Percentiles rank a stretch among this genome's conserved stretches.
These are phyloP conservation scores for Phalacrocorax aristotelis DNA, from an alignment of 2,113 vertebrate species.

Conservation along the genomic window DNA sequence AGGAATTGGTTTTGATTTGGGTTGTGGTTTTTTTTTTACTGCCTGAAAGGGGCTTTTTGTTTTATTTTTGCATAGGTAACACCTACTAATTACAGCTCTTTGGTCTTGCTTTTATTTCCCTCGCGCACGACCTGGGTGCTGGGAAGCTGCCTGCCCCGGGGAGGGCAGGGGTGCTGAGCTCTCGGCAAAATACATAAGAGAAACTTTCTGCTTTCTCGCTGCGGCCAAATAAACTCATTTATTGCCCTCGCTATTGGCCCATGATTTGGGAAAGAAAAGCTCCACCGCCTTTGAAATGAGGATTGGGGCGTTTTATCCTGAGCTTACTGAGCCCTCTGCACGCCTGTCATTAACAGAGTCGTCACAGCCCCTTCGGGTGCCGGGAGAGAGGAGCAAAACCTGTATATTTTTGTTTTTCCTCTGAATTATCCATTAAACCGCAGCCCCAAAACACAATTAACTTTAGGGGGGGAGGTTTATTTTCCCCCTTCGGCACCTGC, in stretches of 20 bases:
- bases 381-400: background rate
- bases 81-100: background rate
- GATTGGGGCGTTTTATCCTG: background rate
- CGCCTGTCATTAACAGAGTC: accelerated
- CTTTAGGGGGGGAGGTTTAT: accelerated
- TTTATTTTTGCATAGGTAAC: background rate
- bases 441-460: accelerated
- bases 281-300: background rate
- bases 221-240: background rate
- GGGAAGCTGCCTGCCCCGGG: background rate
- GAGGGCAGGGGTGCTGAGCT: background rate
- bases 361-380: accelerated
- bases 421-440: accelerated
- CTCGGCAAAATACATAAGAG: background rate
- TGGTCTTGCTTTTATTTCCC: background rate
- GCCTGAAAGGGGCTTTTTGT: background rate
- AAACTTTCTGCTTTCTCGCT: background rate
- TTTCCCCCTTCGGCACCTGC: background rate
- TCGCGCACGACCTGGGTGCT: background rate
- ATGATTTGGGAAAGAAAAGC: background rate
- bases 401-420: background rate
- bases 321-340: background rate
- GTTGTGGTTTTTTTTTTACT: background rate
- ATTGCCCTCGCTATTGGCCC: background rate
- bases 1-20: background rate